Conservation (phyloP, 2,797 vertebrate species). For the Syngnathus rostellatus region DNA sequence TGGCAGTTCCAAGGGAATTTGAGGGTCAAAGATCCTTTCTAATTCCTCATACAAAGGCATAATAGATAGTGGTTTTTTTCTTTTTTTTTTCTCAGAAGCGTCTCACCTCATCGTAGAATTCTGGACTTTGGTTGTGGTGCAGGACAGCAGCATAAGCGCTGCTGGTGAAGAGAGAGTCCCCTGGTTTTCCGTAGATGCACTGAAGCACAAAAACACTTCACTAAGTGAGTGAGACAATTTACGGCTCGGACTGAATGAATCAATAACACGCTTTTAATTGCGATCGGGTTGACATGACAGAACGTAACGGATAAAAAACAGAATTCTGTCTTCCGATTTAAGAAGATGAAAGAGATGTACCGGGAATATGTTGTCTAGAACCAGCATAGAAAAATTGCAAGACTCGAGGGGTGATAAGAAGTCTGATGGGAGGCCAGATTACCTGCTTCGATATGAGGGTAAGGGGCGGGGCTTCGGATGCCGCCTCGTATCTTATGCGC, state of each 20-base stretch:
- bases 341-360: background rate
- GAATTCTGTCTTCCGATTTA: background rate
- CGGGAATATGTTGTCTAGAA: background rate
- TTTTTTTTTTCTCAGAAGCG: background rate
- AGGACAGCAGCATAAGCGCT: conserved; percentile 77
- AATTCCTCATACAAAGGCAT: background rate
- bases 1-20: background rate
- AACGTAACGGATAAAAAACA: background rate
- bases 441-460: conserved; percentile 24
- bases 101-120: conserved; percentile 95
- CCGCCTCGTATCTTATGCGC: conserved; percentile 23
- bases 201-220: conserved; percentile 55
- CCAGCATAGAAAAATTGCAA: conserved; percentile 6
- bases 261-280: too few species aligned
- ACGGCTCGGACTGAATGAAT: background rate
- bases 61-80: too few species aligned
- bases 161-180: conserved; percentile 77
- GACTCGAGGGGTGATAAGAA: background rate
- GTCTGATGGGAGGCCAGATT: conserved; percentile 40
- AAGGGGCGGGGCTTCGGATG: background rate
- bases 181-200: conserved; percentile 93
- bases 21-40: background rate
- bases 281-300: background rate
- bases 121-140: conserved; percentile 94
- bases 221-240: background rate